Evolutionary conservation across 2,113 vertebrate genomes (phyloP).

Genomic region (Talpa occidentalis): DNA sequence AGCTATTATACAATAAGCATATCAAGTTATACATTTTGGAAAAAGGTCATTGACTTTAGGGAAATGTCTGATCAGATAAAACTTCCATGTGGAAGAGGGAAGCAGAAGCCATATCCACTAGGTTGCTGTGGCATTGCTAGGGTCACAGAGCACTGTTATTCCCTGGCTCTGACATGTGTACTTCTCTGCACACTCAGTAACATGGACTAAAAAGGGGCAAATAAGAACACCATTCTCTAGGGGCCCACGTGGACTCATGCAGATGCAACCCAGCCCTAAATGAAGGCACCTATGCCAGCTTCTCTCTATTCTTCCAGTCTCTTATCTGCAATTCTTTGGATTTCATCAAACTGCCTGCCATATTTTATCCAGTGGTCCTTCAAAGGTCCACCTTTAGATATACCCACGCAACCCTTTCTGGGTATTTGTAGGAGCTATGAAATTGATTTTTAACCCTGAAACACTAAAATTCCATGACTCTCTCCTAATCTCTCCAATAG

Average conservation of each 20-base stretch:
- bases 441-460: not conserved
- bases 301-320: not conserved
- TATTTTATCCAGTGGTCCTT: not conserved
- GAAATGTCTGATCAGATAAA: not conserved
- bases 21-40: not conserved
- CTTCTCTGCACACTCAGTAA: too few species aligned
- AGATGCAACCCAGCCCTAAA: not conserved
- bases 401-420: not conserved
- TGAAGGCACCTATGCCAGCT: not conserved
- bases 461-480: not conserved
- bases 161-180: accelerated
- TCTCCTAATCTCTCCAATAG: not conserved
- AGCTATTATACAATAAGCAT: not conserved
- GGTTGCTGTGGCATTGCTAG: not conserved
- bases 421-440: not conserved
- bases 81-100: not conserved
- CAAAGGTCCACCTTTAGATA: not conserved
- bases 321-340: not conserved
- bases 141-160: not conserved
- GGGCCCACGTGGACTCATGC: not conserved
- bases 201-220: not conserved
- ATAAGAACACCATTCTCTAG: not conserved
- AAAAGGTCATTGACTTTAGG: not conserved
- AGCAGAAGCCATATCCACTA: not conserved
- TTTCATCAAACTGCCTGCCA: not conserved